Base-by-base conservation (phyloP, 2,797 vertebrate genomes). In the Pygocentrus nattereri region DNA sequence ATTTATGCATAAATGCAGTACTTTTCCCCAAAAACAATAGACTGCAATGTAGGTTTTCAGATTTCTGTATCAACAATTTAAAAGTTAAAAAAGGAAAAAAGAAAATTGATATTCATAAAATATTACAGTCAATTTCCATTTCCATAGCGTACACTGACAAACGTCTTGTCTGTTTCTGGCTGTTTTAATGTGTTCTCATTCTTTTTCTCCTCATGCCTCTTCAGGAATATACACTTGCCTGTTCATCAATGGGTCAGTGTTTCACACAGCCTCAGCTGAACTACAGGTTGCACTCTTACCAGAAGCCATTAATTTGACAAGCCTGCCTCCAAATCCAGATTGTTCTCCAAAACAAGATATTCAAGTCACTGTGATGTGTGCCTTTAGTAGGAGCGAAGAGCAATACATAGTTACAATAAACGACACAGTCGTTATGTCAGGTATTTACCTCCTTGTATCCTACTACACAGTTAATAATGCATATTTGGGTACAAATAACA, bases 181-280 rank as follows among this genome's bases (percentile, higher is more conserved):
- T 21, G 11, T 4, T 15, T 27, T 61, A 21, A 30, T 34, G 3
- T 19, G 5, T 30, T 19, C 27, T 64, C 1, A 12, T 31, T 8
- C 5, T 19, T 8, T 59, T 23, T 49, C 0, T 1, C 30, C 19
- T 38, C 18, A 85, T 49, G 71, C 74, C 27, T n/a, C 82, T 70
- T 38, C 84, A 95, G 94, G 94, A 47, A 80, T 0, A 0, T 95
- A 93, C 6, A 86, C 86, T 81, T 95, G 94, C 78, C 85, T 87
- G 15, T 93, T 95, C 81, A 89, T 44, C 0, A 64, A 0, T 0
- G 92, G 91, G 0, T 84, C 88, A 18, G 21, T 95, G 56, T 84
- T 78, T 0, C 91, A 95, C 76, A 83, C 50, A 25, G 93, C 91
- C 75, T 82, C 1, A 4, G 1, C 78, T 30, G 0, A 21, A 0